A percentile compares a stretch with the other conserved stretches of the same genome.
Evolutionary conservation across 2,888 invertebrate genomes (phyloP).

Genomic region (Metallyticus violacea): DNA sequence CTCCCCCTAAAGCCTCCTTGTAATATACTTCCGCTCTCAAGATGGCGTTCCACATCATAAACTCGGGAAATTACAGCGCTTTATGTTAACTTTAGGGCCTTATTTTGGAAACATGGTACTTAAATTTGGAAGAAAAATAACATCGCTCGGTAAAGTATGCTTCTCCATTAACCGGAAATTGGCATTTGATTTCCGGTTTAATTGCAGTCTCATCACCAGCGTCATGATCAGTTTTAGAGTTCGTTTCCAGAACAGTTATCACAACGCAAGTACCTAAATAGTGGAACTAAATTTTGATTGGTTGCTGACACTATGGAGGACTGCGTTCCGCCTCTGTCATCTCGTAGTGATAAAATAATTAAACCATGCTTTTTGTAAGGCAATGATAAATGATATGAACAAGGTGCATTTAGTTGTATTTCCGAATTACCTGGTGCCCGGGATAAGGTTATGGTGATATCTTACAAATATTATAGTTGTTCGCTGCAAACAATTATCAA

Average conservation of each 20-base stretch:
- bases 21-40: not conserved
- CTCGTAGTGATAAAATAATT: no score
- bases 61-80: not conserved
- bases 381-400: no score
- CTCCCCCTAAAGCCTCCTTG: not conserved
- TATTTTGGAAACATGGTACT: not conserved
- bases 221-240: no score
- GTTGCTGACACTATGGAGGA: no score
- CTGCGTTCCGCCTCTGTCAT: no score
- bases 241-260: not conserved
- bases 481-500: no score
- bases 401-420: no score
- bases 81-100: not conserved
- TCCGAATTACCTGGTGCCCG: no score
- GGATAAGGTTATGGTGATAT: no score
- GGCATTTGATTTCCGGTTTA: not conserved
- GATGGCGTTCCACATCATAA: not conserved
- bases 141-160: not conserved
- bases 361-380: no score
- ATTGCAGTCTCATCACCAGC: not conserved
- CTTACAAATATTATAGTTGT: no score
- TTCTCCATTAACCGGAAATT: not conserved
- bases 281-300: no score
- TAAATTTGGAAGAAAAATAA: not conserved
- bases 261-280: not conserved